Base-by-base conservation (phyloP, 2,888 invertebrate genomes). In the Acleris holmiana region DNA sequence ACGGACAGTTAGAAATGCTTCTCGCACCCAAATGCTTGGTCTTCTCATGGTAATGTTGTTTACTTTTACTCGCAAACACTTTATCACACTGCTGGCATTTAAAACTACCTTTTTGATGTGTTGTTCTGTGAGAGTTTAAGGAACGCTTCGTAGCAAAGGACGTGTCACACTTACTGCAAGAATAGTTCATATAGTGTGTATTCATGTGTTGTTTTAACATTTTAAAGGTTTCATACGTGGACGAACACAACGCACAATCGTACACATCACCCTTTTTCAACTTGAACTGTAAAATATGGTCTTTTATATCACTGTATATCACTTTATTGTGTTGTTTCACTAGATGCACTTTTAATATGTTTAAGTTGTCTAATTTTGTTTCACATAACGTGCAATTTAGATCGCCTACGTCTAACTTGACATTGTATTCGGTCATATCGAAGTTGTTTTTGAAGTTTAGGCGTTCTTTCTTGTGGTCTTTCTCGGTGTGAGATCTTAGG, bases 151-250 rank as follows among this genome's bases (percentile, higher is more conserved):
- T 91, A 0, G 85, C 86, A 4, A 90, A 91, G 0, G 85, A 74
- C 0, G 85, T 74, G 4, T 86, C 82, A 64, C 91, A 91, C 10
- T 79, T 76, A 0, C 58, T 68, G n/a, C 91, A 91, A 0, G 71
- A 76, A 41, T 86, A 90, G 21, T 91, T 90, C 0, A 72, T 73
- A 23, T 89, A 91, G 68, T 91, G 91, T 2, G 78, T 78, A 8
- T 91, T 91, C 91, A 91, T 91, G 48, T 91, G 91, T 29, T 89
- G 90, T 70, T 88, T 88, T 0, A 91, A 19, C 88, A 88, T 90
- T 56, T 90, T 89, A 58, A 90, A 91, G 0, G 90, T 91, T 51
- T 91, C 91, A 54, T 90, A 91, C 0, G 84, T 88, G 0, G 85
- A 80, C 0, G 85, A 63, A 44, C 91, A 91, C 78, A 89, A 77